These are phyloP conservation scores for Oceanites oceanicus DNA, from an alignment of 2,113 vertebrate species.

Conservation along the genomic window DNA sequence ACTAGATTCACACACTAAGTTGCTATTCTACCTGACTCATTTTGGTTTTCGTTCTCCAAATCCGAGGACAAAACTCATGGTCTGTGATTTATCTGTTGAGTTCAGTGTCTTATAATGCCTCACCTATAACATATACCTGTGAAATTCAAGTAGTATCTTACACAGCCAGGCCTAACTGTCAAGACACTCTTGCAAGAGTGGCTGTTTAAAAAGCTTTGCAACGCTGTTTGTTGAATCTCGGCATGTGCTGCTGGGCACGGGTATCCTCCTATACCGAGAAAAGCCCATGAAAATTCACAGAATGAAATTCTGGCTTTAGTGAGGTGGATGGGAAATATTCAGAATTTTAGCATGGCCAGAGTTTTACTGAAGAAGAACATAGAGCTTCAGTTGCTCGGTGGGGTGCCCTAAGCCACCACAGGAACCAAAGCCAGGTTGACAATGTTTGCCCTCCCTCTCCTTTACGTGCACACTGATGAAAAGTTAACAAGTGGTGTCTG, in stretches of 20 bases:
- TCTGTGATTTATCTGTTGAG: background rate
- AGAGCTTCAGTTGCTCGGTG: background rate
- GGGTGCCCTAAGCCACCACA: background rate
- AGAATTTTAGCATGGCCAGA: background rate
- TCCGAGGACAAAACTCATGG: background rate
- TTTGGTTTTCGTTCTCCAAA: background rate
- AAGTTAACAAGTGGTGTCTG: background rate
- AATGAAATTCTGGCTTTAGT: background rate
- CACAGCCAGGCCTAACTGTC: background rate
- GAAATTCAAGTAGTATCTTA: background rate
- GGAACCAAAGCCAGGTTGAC: background rate
- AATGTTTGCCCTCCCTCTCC: background rate
- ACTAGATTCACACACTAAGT: background rate
- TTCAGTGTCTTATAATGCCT: background rate
- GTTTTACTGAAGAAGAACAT: background rate
- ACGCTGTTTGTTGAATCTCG: no score
- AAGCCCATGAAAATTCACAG: background rate
- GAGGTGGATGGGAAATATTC: background rate
- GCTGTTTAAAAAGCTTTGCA: background rate
- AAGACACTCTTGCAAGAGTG: background rate
- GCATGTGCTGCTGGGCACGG: background rate
- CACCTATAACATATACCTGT: background rate
- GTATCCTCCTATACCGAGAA: background rate
- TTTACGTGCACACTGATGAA: background rate
- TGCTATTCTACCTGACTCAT: background rate